Evolutionary conservation across 2,797 vertebrate genomes (phyloP).

Genomic region (Hypotaenidia philippensis): DNA sequence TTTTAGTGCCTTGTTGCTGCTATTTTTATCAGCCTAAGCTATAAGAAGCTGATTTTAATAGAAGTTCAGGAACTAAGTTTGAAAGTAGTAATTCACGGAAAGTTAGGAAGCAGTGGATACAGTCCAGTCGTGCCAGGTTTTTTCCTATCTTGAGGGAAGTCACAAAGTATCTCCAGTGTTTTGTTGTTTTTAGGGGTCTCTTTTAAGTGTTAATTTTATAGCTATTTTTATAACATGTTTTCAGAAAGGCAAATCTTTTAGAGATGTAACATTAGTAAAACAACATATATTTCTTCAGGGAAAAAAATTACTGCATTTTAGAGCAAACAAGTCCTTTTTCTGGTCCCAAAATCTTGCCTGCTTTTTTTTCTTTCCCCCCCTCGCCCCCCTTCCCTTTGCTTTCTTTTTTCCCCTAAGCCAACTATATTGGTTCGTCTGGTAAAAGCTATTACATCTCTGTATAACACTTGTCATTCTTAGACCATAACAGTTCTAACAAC

Average conservation of each 20-base stretch:
- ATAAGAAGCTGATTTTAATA: conserved; percentile 60
- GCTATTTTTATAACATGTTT: neutral
- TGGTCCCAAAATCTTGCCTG: neutral
- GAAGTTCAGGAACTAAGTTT: conserved; percentile 55
- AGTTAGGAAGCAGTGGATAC: neutral
- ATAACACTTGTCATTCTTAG: neutral
- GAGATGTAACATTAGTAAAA: neutral
- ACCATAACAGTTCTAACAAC: neutral
- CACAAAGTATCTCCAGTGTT: neutral
- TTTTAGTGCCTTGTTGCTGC: conserved; percentile 72
- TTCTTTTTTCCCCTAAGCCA: no score
- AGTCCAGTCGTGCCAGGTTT: neutral
- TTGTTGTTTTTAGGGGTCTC: neutral
- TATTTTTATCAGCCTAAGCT: conserved; percentile 70
- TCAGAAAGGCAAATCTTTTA: neutral
- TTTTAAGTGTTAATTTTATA: neutral
- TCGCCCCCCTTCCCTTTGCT: no score
- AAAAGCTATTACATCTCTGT: neutral
- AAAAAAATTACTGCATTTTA: neutral
- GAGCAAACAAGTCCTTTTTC: neutral
- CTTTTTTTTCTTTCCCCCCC: no score
- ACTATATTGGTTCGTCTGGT: neutral
- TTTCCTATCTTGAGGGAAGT: neutral
- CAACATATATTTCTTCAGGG: neutral
- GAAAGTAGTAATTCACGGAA: conserved; percentile 36